Evolutionary conservation across 2,113 vertebrate species (phyloP), one percentile per base, ranked within the genome.

Genomic region (Phyllostomus hastatus): DNA sequence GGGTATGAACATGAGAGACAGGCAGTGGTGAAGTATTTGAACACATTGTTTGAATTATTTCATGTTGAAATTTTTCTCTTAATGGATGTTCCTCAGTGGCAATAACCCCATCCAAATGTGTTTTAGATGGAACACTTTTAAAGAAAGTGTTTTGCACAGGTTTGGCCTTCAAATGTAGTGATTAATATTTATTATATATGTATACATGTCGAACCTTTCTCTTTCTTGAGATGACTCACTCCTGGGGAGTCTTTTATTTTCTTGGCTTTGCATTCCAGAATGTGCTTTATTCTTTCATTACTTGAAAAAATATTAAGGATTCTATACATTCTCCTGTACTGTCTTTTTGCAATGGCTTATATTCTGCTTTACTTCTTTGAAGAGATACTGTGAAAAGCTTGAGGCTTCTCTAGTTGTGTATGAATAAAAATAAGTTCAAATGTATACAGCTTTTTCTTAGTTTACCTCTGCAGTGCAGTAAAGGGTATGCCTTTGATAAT

Each of bases 331-430:
- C 41, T 14, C 17, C 57, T 54, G 7, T 79, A 28, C 15, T 89
- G 14, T 67, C 72, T 92, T 76, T 96, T 82, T 52, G 67, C 93
- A 87, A 50, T n/a, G 75, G 73, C 43, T 14, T 61, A n/a, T 79
- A 10, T 69, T 59, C 61, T 84, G 50, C 35, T 70, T 84, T 85
- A 28, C 24, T 50, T 70, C 43, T 86, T 79, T 89, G 17, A 95
- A 72, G 85, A 86, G 52, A 8, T 76, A 35, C 67, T 93, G 7
- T 46, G 90, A 86, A 85, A 86, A 90, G 22, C 14, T 90, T 26
- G 90, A 95, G 50, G 22, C 41, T 46, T 96, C n/a, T 96, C 17
- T 85, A 75, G 66, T 59, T 80, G 33, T 80, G 2, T 95, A n/a
- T 90, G 10, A 86, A 57, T 86, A 90, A 75, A 95, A 81, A 57